phyloP scores from a whole-genome alignment of 2,888 invertebrate species.

The Ecdyonurus torrentis region DNA sequence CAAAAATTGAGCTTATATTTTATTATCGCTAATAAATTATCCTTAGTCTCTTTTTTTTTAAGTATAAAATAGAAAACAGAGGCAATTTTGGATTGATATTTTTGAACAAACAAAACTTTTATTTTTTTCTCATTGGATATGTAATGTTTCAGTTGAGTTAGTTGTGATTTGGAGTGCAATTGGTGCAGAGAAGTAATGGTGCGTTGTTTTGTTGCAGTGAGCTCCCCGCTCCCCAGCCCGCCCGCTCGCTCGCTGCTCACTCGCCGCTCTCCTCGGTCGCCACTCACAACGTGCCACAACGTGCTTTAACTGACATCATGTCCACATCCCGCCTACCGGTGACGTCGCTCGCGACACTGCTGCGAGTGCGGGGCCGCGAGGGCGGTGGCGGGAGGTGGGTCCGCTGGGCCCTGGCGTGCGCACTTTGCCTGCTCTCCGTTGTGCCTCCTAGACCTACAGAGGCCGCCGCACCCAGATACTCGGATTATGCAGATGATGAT shows the following conservation, averaged over 20 bases:
- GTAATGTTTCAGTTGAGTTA: too few relatives aligned
- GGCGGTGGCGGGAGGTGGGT: background rate
- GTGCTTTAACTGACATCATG: background rate
- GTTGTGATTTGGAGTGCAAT: too few relatives aligned
- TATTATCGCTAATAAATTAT: too few relatives aligned
- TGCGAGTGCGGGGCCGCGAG: background rate
- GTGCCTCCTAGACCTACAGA: background rate
- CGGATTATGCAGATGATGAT: constrained; percentile 25
- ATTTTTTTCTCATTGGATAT: too few relatives aligned
- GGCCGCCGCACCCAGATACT: background rate
- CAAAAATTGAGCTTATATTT: too few relatives aligned
- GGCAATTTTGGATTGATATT: too few relatives aligned
- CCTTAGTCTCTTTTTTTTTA: too few relatives aligned
- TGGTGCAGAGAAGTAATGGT: too few relatives aligned
- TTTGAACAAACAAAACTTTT: too few relatives aligned
- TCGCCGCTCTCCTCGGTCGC: background rate
- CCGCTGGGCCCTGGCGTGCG: background rate
- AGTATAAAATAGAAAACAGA: too few relatives aligned
- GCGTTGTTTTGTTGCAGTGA: background rate
- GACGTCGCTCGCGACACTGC: background rate
- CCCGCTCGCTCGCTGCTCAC: background rate
- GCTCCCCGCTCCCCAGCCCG: background rate
- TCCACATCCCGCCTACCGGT: background rate
- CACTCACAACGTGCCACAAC: background rate
- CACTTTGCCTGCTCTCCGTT: background rate